phyloP scores from a whole-genome alignment of 2,113 vertebrate species.

The Gymnorhina tibicen region DNA sequence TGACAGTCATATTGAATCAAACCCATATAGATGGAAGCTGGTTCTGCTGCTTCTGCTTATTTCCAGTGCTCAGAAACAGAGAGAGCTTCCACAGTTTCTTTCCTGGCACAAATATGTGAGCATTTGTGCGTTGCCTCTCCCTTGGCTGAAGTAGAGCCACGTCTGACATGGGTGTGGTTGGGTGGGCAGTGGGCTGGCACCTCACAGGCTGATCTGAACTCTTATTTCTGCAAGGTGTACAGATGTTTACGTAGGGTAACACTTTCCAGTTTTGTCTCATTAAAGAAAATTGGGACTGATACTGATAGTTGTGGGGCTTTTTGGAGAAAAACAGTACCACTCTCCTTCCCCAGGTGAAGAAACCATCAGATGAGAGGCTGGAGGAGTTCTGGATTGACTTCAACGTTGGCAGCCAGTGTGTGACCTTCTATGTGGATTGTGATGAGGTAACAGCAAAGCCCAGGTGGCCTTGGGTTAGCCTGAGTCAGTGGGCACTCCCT shows the following conservation, averaged over 20 bases:
- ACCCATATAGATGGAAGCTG: background rate
- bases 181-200: background rate
- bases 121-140: background rate
- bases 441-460: slow-evolving; percentile 70
- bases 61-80: background rate
- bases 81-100: background rate
- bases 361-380: slow-evolving; percentile 83
- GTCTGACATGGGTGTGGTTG: background rate
- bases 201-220: rapidly evolving
- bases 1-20: background rate
- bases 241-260: rapidly evolving
- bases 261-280: background rate
- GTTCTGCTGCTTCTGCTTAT: background rate
- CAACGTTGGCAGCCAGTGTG: slow-evolving; percentile 79
- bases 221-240: background rate
- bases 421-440: slow-evolving; percentile 86
- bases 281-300: background rate
- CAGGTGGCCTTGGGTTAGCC: background rate
- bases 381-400: slow-evolving; percentile 94
- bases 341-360: slow-evolving; percentile 74
- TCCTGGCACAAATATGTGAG: rapidly evolving
- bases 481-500: rapidly evolving
- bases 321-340: background rate
- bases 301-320: background rate
- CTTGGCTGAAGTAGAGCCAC: background rate